A percentile compares a stretch with the other conserved stretches of the same genome.
These are phyloP conservation scores for Piscicola geometra DNA, from an alignment of 2,888 invertebrate genomes.

Conservation along the genomic window DNA sequence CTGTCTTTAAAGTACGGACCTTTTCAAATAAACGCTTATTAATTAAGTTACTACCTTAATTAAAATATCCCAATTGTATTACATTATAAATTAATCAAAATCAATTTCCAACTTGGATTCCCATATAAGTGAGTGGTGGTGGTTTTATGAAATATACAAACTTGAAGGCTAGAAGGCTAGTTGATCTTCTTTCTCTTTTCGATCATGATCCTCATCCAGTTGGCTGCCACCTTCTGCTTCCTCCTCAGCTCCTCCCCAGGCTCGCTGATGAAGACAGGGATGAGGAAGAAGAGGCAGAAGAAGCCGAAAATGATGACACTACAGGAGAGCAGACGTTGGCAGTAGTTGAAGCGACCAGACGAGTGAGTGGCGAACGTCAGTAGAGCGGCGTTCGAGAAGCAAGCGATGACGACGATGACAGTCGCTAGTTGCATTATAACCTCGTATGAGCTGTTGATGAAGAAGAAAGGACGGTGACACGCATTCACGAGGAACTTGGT, in stretches of 20 bases:
- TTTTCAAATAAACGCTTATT: too few relatives aligned
- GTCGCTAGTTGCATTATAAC: not conserved
- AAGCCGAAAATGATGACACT: not conserved
- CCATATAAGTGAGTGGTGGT: too few relatives aligned
- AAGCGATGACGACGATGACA: not conserved
- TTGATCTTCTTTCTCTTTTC: too few relatives aligned
- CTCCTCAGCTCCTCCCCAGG: not conserved
- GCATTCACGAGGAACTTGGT: not conserved
- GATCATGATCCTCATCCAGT: not conserved
- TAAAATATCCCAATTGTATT: too few relatives aligned
- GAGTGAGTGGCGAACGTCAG: not conserved
- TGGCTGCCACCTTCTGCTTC: not conserved
- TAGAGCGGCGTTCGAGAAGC: not conserved
- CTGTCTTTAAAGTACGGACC: too few relatives aligned
- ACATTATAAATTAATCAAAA: too few relatives aligned
- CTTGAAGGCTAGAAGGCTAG: too few relatives aligned
- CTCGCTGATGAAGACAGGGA: not conserved
- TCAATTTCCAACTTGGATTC: too few relatives aligned
- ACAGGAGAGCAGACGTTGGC: not conserved
- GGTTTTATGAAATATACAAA: too few relatives aligned
- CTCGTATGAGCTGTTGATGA: not conserved
- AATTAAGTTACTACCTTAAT: too few relatives aligned
- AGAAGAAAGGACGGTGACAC: not conserved
- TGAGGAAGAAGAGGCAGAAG: not conserved
- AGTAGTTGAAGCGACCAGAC: not conserved